Percentiles rank a stretch among this genome's conserved stretches.
phyloP scores from a whole-genome alignment of 1,140 invertebrate species.

The Drosophila guanche region DNA sequence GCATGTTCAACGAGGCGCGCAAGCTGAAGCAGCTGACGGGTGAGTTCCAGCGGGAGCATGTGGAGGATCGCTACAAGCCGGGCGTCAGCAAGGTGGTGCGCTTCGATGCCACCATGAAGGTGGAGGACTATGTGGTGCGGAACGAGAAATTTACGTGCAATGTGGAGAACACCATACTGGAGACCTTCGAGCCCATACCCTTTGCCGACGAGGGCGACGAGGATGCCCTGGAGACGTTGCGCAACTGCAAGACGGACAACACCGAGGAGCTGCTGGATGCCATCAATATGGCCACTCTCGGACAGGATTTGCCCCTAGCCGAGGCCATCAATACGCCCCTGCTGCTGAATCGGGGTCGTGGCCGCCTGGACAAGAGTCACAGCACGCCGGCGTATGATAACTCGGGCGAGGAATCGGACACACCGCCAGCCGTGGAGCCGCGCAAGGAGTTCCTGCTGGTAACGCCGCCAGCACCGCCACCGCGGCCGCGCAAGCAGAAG shows the following conservation, averaged over 20 bases:
- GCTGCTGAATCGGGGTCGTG: conserved; percentile 79
- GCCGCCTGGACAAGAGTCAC: conserved; percentile 89
- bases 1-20: conserved; percentile 48
- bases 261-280: conserved; percentile 60
- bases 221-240: conserved; percentile 65
- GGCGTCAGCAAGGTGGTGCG: conserved; percentile 82
- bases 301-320: conserved; percentile 52
- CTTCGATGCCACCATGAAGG: conserved; percentile 79
- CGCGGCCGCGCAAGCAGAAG: conserved; percentile 70
- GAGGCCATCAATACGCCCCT: conserved; percentile 82
- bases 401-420: conserved; percentile 83
- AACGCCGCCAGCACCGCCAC: conserved; percentile 77
- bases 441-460: conserved; percentile 72
- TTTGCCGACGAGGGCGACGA: conserved; percentile 82
- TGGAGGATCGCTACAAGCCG: conserved; percentile 66
- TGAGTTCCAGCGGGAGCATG: conserved; percentile 60
- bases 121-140: conserved; percentile 75
- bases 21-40: conserved; percentile 71
- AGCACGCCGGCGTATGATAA: conserved; percentile 91
- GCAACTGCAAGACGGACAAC: conserved; percentile 62
- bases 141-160: conserved; percentile 82
- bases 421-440: conserved; percentile 79
- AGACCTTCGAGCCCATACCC: conserved; percentile 81
- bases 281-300: conserved; percentile 54
- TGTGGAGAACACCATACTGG: conserved; percentile 82